Conservation (phyloP, 2,888 invertebrate species). For the Agonopterix alstromeriana region DNA sequence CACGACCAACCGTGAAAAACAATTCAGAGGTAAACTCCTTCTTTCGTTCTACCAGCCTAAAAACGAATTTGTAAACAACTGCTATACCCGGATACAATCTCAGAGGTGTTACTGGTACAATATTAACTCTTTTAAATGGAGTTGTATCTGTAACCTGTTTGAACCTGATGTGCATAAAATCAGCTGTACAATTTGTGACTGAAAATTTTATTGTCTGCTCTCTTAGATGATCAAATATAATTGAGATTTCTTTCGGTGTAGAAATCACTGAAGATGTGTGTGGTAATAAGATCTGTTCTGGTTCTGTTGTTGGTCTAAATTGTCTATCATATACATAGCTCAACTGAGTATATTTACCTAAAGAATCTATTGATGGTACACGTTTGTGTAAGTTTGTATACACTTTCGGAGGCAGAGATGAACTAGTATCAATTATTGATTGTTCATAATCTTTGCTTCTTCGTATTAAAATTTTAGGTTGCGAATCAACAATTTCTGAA, state of each 20-base stretch:
- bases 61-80: constrained; percentile 33
- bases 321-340: not conserved
- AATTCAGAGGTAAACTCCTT: constrained; percentile 33
- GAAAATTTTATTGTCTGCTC: constrained; percentile 41
- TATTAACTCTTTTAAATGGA: constrained; percentile 29
- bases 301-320: constrained; percentile 2
- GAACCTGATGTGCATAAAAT: constrained; percentile 38
- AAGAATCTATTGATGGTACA: not conserved
- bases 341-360: not conserved
- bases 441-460: no score
- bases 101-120: constrained; percentile 35
- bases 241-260: constrained; percentile 31
- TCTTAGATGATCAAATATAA: constrained; percentile 17
- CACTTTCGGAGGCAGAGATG: not conserved
- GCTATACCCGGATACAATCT: constrained; percentile 50
- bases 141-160: constrained; percentile 31
- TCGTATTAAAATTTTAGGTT: not conserved
- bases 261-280: constrained; percentile 27
- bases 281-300: constrained; percentile 22
- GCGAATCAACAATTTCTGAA: not conserved
- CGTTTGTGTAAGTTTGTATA: not conserved
- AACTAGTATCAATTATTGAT: not conserved
- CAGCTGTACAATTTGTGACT: constrained; percentile 35
- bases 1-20: constrained; percentile 41
- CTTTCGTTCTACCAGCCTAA: constrained; percentile 26